Base-by-base conservation (phyloP, 2,888 invertebrate species). In the Drosophila emarginata region DNA sequence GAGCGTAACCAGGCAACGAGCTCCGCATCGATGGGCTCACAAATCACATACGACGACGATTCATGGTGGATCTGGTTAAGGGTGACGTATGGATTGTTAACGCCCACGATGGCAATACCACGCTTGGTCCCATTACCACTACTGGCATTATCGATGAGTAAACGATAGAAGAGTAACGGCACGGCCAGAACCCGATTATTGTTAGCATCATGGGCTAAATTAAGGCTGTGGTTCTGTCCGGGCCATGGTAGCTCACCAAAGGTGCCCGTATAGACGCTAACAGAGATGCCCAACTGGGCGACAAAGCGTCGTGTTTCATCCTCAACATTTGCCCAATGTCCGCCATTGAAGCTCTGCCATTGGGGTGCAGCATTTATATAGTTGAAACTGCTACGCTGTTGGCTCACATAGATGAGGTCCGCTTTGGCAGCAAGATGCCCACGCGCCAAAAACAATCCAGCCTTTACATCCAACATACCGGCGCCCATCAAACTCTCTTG, bases 311-410 rank as follows among this genome's bases (percentile, higher is more conserved):
- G 91, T 5, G 93, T 91, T 64, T 91, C 90, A 4, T 78, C 78
- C 89, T 94, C 94, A 15, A 93, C 85, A 0, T 78, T 76, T 50
- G 92, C 89, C 94, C 94, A 94, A 75, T 93, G 94, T 11, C 93
- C 93, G 0, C 90, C 93, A 80, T 95, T 95, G 79, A 94, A 93
- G 2, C 90, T 91, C 77, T 93, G 92, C 93, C 93, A 94, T 73
- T 94, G 94, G 0, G 94, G 94, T 0, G 93, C 93, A 0, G 89
- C 92, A 79, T 94, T 94, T 7, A 93, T 88, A 77, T 93, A 94
- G 77, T 92, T 93, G 80, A 93, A 94, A 2, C 93, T 93, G 4
- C 93, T 91, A 12, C 91, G 88, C 73, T 94, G 94, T 68, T 93
- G 93, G 3, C 90, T 84, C 14, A 90, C 92, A 80, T 92, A 93